These are phyloP conservation scores for Scelioninae gen. 1 DNA, from an alignment of 2,888 invertebrate species.

Conservation along the genomic window DNA sequence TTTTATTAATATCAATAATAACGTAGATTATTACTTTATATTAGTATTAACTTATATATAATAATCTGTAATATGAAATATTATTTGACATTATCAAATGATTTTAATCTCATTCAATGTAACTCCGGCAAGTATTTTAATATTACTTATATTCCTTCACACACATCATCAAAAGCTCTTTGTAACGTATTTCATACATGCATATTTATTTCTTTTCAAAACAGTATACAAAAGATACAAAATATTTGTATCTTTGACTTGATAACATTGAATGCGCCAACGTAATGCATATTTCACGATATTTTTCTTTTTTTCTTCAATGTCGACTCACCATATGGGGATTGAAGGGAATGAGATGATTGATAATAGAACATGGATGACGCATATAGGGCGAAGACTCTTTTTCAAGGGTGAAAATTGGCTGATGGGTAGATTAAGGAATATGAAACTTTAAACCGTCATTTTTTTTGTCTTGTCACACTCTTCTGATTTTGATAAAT, in stretches of 20 bases:
- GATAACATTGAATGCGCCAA: conserved; percentile 37
- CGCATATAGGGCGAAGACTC: conserved; percentile 43
- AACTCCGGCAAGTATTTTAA: too few species aligned
- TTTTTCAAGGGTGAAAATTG: conserved; percentile 52
- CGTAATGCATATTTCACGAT: conserved; percentile 52
- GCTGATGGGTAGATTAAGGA: conserved; percentile 56
- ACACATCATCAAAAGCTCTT: conserved; percentile 1
- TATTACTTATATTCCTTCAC: not conserved
- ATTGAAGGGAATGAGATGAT: conserved; percentile 53
- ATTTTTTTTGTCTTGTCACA: conserved; percentile 44
- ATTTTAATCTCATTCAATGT: too few species aligned
- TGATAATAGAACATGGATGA: conserved; percentile 49
- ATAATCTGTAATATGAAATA: too few species aligned
- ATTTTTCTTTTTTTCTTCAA: conserved; percentile 41
- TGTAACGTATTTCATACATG: conserved; percentile 14
- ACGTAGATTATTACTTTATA: too few species aligned
- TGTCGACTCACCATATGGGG: conserved; percentile 49
- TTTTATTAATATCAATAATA: too few species aligned
- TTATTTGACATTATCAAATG: too few species aligned
- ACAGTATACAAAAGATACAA: conserved; percentile 21
- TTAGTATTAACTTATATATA: too few species aligned
- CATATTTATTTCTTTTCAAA: conserved; percentile 28
- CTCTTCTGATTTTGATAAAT: conserved; percentile 40
- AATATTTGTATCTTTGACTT: conserved; percentile 47
- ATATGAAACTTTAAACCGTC: conserved; percentile 54